These are phyloP conservation scores for Andrena cerasifolii DNA, from an alignment of 1,140 invertebrate species.

Conservation along the genomic window DNA sequence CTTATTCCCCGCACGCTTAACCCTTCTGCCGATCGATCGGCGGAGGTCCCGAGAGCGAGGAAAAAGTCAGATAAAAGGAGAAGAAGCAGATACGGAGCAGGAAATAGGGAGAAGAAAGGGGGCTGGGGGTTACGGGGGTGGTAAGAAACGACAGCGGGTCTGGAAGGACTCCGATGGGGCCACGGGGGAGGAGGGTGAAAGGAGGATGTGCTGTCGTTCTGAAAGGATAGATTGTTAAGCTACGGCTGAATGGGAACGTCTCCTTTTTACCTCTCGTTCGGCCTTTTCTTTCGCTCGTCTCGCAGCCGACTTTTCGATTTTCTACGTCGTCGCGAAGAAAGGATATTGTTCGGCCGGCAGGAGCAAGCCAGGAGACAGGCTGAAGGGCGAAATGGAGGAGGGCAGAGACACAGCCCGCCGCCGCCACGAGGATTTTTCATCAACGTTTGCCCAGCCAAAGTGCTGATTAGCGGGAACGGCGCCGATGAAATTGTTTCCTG, in stretches of 20 bases:
- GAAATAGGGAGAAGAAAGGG: slow-evolving; percentile 30
- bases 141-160: slow-evolving; percentile 35
- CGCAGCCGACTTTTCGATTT: slow-evolving; percentile 72
- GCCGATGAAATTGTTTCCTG: slow-evolving; percentile 65
- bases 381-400: background rate
- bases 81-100: slow-evolving; percentile 13
- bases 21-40: slow-evolving; percentile 57
- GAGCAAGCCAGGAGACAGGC: slow-evolving; percentile 8
- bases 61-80: slow-evolving; percentile 30
- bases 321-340: slow-evolving; percentile 74
- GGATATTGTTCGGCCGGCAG: slow-evolving; percentile 71
- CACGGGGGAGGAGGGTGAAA: background rate
- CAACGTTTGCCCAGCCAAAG: slow-evolving; percentile 69
- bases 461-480: slow-evolving; percentile 73
- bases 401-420: background rate
- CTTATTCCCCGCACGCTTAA: slow-evolving; percentile 60
- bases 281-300: slow-evolving; percentile 69
- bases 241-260: slow-evolving; percentile 71
- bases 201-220: slow-evolving; percentile 68
- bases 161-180: slow-evolving; percentile 27
- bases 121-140: background rate
- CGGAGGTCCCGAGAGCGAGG: slow-evolving; percentile 26
- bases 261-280: slow-evolving; percentile 68
- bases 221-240: slow-evolving; percentile 77
- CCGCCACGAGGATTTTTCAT: slow-evolving; percentile 74